Evolutionary conservation across 2,888 invertebrate species (phyloP), one percentile per base, ranked within the genome.

Genomic region (Arge pagana): DNA sequence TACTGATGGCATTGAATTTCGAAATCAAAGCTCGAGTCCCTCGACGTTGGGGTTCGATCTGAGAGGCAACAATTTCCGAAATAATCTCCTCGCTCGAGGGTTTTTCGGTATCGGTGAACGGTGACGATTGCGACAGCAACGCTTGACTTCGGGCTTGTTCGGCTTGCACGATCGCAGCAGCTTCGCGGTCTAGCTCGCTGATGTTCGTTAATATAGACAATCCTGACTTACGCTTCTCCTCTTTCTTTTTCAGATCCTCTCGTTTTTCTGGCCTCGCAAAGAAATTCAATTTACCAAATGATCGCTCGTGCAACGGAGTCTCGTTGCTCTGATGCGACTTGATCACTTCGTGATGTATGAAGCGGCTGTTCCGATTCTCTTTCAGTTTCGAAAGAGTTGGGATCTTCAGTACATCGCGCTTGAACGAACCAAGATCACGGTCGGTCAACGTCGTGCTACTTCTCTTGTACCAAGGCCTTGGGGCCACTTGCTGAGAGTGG

Each of bases 161-260:
- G 45, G 80, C 82, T 69, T 84, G 83, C 36, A 90, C 83, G 59
- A 91, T 88, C 73, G 87, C 87, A 1, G 86, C 83, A 0, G 90
- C 90, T 74, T 91, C 88, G 61, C 86, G 83, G 70, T 91, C 90
- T 56, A 90, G 75, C 71, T 90, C 89, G 67, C 89, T 90, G 60
- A 90, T 89, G 69, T 86, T 90, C 0, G 88, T 86, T 41, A 89
- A 75, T 55, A 84, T 80, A 64, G 82, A 81, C 71, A 88, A 64
- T 62, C 82, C 81, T 0, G 83, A 79, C 76, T 79, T 82, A 48
- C 83, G 74, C 66, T 83, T 84, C 35, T 78, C 79, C 2, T 80
- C 77, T 18, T 67, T 71, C 16, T 67, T 71, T 6, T 68, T 68
- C 37, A 53, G 48, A 54, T 58, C 66, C 3, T 70, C 70, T 19